Percentiles rank a stretch among this genome's conserved stretches.
These are phyloP conservation scores for Chloromyia formosa DNA, from an alignment of 2,888 invertebrate genomes.

Conservation along the genomic window DNA sequence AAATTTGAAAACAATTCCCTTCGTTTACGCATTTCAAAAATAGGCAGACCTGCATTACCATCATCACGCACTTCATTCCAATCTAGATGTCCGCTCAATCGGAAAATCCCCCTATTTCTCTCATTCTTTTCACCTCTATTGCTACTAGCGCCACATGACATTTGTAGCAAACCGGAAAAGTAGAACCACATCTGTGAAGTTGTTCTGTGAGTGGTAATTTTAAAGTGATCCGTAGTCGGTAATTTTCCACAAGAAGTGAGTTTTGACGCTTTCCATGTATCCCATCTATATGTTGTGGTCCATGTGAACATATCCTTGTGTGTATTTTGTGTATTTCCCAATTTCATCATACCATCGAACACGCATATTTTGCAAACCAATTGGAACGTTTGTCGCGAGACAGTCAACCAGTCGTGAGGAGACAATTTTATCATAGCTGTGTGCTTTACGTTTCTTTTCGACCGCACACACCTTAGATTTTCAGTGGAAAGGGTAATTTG, in stretches of 20 bases:
- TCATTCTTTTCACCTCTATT: neutral
- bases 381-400: neutral
- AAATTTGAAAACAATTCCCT: no score
- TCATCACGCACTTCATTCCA: neutral
- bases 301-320: neutral
- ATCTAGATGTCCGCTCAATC: neutral
- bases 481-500: constrained; percentile 9
- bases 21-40: no score
- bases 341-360: no score
- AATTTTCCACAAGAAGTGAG: constrained; percentile 13
- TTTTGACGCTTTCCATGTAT: neutral
- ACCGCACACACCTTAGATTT: neutral
- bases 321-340: neutral
- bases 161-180: neutral
- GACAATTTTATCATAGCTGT: neutral
- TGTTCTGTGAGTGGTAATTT: neutral
- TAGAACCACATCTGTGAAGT: neutral
- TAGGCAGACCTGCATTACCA: constrained; percentile 11
- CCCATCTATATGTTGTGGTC: neutral
- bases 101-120: neutral
- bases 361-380: neutral
- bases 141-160: constrained; percentile 2
- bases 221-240: neutral
- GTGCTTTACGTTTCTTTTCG: neutral
- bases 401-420: neutral